Base-by-base conservation (phyloP, 2,113 vertebrate genomes). In the Anser cygnoides region DNA sequence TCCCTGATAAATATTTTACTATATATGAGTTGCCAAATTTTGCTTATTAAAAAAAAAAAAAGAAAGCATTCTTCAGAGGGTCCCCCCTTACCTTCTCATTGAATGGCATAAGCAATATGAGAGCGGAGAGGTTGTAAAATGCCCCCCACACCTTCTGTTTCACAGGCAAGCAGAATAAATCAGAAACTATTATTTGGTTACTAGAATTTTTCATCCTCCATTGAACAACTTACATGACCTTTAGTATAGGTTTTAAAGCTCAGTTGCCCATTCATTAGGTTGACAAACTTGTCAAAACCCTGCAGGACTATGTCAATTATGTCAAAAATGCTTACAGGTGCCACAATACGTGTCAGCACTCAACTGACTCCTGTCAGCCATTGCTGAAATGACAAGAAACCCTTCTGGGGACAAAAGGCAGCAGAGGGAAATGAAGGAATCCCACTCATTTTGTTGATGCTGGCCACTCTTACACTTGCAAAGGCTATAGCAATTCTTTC, bases 251-350 rank as follows among this genome's bases (percentile, higher is more conserved):
- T 97, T 96, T 97, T 95, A 95, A 96, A 96, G 89, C 91, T 96
- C 83, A 87, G 93, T 80, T 97, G 91, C 92, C 94, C 89, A 96
- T 96, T 97, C 96, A 97, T 97, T 98, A 97, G 41, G 95, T 97
- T 98, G 97, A 97, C 97, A 97, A 97, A 98, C 96, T 97, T 97
- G 97, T 98, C 97, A 97, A 97, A 97, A 97, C 74, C 90, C 92
- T 97, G 87, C 79, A 97, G 97, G 96, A 97, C 96, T 94, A 82
- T 96, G 94, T 92, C 97, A 97, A 59, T 97, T 96, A 95, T 95
- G 95, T 97, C 93, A 97, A 89, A 97, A 98, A 97, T 94, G 78
- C 72, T 97, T 98, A 97, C 58, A 93, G 91, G 90, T 97, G 84
- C 85, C 89, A 94, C 43, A 94, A 75, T 92, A 94, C 3, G 18